Evolutionary conservation across 2,888 invertebrate species (phyloP), one percentile per base, ranked within the genome.

Genomic region (Drosophila neotestacea): DNA sequence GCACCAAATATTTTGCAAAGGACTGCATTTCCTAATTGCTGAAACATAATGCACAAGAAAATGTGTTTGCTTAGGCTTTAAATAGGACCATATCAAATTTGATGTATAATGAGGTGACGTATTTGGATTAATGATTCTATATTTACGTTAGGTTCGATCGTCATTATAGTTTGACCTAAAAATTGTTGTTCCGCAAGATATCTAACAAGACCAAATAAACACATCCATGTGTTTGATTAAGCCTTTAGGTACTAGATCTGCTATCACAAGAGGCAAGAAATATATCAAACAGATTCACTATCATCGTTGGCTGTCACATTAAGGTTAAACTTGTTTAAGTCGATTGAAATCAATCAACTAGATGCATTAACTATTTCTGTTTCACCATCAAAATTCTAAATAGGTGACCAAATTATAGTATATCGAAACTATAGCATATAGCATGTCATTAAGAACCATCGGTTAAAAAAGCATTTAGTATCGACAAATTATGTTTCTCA

Each of bases 21-120:
- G 38, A 10, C 38, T n/a, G n/a, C 38, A 38, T 38, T 38, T 38
- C n/a, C 38, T 10, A 7, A 38, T 38, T 38, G 38, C 38, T 11
- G 38, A 11, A 38, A n/a, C 38, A 38, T 38, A 38, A 38, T 38
- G 38, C 38, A 38, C 38, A 38, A 38, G 38, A 38, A 38, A 38
- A 38, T 38, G 38, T n/a, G n/a, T n/a, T 4, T 38, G 38, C 38
- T 38, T 38, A 11, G 38, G 38, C 38, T 38, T 38, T 38, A 38
- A 10, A 3, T 10, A 10, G 4, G n/a, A n/a, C 39, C 39, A 39
- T 39, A 39, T n/a, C n/a, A n/a, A 38, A n/a, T 38, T 38, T 38
- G n/a, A n/a, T 38, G n/a, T 38, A 4, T 38, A 38, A 38, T 38
- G 10, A 38, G n/a, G 38, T 38, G 10, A 38, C n/a, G 38, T 38